Base-by-base conservation (phyloP, 2,113 vertebrate species). In the Psammodynastes pulverulentus region DNA sequence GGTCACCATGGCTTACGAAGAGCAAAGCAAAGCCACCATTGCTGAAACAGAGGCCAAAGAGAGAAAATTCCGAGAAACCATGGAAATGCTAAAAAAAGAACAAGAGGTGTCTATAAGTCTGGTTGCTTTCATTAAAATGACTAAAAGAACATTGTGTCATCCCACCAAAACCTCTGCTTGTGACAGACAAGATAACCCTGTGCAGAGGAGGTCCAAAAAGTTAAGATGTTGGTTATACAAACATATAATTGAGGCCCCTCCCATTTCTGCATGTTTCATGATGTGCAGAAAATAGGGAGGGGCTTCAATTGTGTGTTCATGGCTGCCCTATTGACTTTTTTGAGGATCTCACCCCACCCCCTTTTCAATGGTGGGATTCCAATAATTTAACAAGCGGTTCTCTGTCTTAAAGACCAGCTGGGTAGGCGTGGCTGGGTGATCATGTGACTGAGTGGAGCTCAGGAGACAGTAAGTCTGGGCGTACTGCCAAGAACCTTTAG, bases 1-100 rank as follows among this genome's bases (percentile, higher is more conserved):
- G 94, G 99, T 99, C 26, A 99, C 99, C 43, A 99, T 99, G 99
- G 98, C 99, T 0, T 99, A 99, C 0, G 98, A 99, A 94, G 99
- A 99, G 92, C 99, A 99, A 97, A 99, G 98, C 96, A 98, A 99
- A 95, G 98, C 99, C 9, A 99, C 98, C 88, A 98, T 98, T n/a
- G 98, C 98, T 1, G 99, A 99, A 97, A 99, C 98, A 0, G 95
- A 98, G 91, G 98, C 98, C 95, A 99, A 98, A 67, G 98, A 99
- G 89, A 98, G 97, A 26, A 97, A 97, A 94, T 98, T 99, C 92
- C 98, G 98, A 91, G 98, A 97, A 93, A 96, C 98, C 13, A 98
- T 99, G 93, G 98, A 99, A 92, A 93, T 97, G 84, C 94, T 99
- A 8, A 98, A 96, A 96, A 98, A 97, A 91, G 98, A 99, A 53